Base-by-base conservation (phyloP, 2,888 invertebrate species). In the Phalera bucephala region DNA sequence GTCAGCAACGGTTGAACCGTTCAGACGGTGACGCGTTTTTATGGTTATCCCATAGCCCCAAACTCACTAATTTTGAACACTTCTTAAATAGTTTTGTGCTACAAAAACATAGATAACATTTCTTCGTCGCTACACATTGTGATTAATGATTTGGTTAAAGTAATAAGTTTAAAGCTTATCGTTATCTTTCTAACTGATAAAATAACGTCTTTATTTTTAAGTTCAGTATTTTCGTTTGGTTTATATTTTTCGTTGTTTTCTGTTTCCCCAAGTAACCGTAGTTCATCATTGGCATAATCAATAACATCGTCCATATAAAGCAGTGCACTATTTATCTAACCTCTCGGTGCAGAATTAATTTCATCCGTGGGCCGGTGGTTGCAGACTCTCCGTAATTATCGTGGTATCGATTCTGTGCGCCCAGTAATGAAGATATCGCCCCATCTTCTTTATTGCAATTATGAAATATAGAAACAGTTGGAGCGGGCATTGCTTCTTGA, bases 371-470 rank as follows among this genome's bases (percentile, higher is more conserved):
- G 52, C 52, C 47, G 61, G 52, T 41, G 65, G 58, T 63, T 63
- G 64, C 65, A 57, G 55, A 71, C 54, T 48, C 54, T 48, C 57
- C 45, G 71, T 79, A 81, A 83, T 84, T 83, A 83, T 77, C 72
- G 66, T 52, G 54, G 72, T 74, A 72, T 72, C 75, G 72, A 77
- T 80, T 68, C 64, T 66, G 63, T 60, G 63, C 66, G 71, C 68
- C 46, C 60, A 43, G 66, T 82, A 82, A 84, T 82, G 80, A 82
- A 84, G 77, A 81, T 79, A 81, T 82, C 75, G 64, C 45, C 64
- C 6, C 60, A 70, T 76, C 77, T 69, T 67, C 68, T 73, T 71
- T 72, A 70, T 74, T 78, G 74, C 74, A 70, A 72, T 77, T 72
- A 72, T 70, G 14, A n/a, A 9, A 27, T 27, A 27, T 27, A 9